These are phyloP conservation scores for Mobula birostris DNA, from an alignment of 2,113 vertebrate genomes.

Conservation along the genomic window DNA sequence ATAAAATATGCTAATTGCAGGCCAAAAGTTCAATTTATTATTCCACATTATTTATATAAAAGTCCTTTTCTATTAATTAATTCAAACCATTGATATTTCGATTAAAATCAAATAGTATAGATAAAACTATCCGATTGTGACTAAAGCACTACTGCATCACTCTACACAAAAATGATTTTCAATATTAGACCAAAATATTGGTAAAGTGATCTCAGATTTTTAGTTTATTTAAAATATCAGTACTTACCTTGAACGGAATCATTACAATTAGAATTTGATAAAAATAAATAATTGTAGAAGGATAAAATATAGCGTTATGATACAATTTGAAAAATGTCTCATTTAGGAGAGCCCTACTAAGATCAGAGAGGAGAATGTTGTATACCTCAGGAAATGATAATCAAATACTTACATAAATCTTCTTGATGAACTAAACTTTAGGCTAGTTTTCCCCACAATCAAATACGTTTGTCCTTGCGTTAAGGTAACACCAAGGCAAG, in stretches of 20 bases:
- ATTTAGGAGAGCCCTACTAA: background rate
- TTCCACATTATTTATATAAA: background rate
- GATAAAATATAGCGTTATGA: background rate
- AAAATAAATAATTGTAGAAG: background rate
- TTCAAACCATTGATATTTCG: background rate
- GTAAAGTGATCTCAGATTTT: background rate
- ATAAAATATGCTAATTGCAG: background rate
- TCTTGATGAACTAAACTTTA: slow-evolving; percentile 47
- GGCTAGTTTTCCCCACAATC: slow-evolving; percentile 75
- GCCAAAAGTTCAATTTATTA: background rate
- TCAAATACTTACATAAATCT: slow-evolving; percentile 24
- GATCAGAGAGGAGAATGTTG: background rate
- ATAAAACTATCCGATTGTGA: background rate
- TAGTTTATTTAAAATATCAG: background rate
- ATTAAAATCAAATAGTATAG: background rate
- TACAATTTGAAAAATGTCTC: background rate
- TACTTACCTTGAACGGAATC: background rate
- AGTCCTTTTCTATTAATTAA: background rate
- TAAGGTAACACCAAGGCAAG: slow-evolving; percentile 60
- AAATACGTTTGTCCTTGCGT: slow-evolving; percentile 64
- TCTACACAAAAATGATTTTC: background rate
- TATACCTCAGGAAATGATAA: background rate
- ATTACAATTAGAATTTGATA: background rate
- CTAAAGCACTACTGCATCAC: background rate
- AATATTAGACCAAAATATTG: background rate